Conservation (phyloP, 2,113 vertebrate genomes). For the Condylura cristata region DNA sequence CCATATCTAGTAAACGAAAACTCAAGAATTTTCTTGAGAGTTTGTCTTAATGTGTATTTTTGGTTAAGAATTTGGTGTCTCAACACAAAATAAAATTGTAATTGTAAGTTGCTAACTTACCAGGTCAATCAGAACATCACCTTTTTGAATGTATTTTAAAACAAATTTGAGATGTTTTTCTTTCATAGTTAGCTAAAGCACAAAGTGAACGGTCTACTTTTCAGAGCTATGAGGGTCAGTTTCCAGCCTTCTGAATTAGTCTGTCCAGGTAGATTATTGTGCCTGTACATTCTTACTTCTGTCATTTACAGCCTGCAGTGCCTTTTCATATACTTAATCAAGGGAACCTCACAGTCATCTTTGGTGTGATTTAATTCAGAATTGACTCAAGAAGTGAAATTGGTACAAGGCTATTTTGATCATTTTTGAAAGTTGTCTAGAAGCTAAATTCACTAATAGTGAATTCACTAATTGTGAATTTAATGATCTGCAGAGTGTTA, state of each 20-base stretch:
- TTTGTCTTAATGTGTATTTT: constrained; percentile 16
- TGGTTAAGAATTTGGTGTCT: constrained; percentile 52
- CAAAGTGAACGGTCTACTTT: not conserved
- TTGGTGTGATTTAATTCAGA: constrained; percentile 1
- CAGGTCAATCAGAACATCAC: not conserved
- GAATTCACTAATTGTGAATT: not conserved
- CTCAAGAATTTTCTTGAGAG: constrained; percentile 70
- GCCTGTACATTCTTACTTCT: not conserved
- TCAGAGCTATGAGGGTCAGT: not conserved
- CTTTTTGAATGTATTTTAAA: not conserved
- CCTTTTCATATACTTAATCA: not conserved
- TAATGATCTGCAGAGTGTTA: not conserved
- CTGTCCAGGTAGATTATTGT: not conserved
- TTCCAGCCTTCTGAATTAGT: not conserved
- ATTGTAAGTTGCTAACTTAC: constrained; percentile 30
- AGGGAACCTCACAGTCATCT: not conserved
- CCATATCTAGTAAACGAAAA: constrained; percentile 42
- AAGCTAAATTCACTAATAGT: not conserved
- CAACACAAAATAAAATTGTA: not conserved
- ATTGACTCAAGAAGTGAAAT: not conserved
- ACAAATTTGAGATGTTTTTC: not conserved
- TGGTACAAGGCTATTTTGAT: not conserved
- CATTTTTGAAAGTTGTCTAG: not conserved
- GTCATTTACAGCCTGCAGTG: not conserved
- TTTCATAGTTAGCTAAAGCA: constrained; percentile 3